These are phyloP conservation scores for Scaptomyza montana DNA, from an alignment of 1,140 invertebrate genomes.

Conservation along the genomic window DNA sequence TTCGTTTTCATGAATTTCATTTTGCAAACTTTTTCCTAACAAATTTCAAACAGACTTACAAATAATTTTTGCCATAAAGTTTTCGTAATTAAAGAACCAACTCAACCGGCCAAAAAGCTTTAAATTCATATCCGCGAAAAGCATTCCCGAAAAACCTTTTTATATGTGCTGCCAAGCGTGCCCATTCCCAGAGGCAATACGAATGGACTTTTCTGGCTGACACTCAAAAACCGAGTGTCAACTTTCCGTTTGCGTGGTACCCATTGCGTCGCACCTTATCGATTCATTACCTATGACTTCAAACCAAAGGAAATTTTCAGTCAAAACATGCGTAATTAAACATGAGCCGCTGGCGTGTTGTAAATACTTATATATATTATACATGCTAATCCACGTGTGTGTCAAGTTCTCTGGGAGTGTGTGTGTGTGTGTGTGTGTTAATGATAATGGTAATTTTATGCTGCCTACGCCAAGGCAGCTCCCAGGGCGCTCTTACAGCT, in stretches of 20 bases:
- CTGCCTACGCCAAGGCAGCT: slow-evolving; percentile 30
- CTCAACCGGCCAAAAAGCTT: slow-evolving; percentile 9
- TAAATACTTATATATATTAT: slow-evolving; percentile 64
- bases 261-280: slow-evolving; percentile 23
- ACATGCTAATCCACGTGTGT: slow-evolving; percentile 53
- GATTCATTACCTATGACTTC: slow-evolving; percentile 35
- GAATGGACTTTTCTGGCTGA: slow-evolving; percentile 4
- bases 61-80: slow-evolving; percentile 21
- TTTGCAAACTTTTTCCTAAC: slow-evolving; percentile 15
- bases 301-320: slow-evolving; percentile 38
- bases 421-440: slow-evolving; percentile 10
- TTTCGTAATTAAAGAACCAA: slow-evolving; percentile 28
- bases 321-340: slow-evolving; percentile 69
- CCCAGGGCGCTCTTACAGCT: slow-evolving; percentile 28
- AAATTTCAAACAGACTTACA: slow-evolving; percentile 20
- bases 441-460: slow-evolving; percentile 40
- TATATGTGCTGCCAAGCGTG: background rate
- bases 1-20: slow-evolving; percentile 12
- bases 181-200: background rate
- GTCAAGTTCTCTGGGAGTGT: background rate
- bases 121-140: slow-evolving; percentile 11
- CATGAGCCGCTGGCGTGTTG: slow-evolving; percentile 56
- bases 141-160: slow-evolving; percentile 9
- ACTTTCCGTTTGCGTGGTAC: slow-evolving; percentile 55
- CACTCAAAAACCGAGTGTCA: slow-evolving; percentile 7